Percentiles rank a stretch among this genome's conserved stretches.
Conservation (phyloP, 2,888 invertebrate genomes). For the Chrysolina americana region DNA sequence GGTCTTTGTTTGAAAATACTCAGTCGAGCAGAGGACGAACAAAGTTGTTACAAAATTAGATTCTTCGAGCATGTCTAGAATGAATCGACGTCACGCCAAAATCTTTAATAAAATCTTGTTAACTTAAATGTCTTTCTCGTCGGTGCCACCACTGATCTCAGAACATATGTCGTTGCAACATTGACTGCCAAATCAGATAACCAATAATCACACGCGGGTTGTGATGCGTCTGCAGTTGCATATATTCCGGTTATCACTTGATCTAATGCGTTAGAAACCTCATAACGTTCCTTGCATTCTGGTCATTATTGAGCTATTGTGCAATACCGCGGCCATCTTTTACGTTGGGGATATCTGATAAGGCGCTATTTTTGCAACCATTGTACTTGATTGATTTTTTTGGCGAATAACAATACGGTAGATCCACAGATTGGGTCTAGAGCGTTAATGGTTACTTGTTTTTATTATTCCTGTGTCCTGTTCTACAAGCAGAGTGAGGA, state of each 20-base stretch:
- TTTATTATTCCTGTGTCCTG: too few relatives aligned
- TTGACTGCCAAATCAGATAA: conserved; percentile 56
- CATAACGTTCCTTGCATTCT: conserved; percentile 65
- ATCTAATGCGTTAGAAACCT: conserved; percentile 54
- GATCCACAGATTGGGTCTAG: background rate
- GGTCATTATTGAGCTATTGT: conserved; percentile 66
- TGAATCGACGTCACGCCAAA: too few relatives aligned
- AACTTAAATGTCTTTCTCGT: background rate
- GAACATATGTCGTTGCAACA: conserved; percentile 56
- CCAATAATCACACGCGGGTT: conserved; percentile 39
- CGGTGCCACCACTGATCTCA: background rate
- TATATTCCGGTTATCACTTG: conserved; percentile 60
- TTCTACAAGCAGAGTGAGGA: too few relatives aligned
- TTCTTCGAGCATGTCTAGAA: too few relatives aligned
- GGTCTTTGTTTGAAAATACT: too few relatives aligned
- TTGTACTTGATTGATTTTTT: conserved; percentile 3
- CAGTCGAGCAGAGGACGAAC: background rate
- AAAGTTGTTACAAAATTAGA: too few relatives aligned
- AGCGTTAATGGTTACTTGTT: too few relatives aligned
- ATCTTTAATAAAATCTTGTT: too few relatives aligned
- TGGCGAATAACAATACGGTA: background rate
- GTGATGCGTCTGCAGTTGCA: conserved; percentile 55
- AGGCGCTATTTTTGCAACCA: conserved; percentile 40
- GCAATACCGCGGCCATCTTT: conserved; percentile 61
- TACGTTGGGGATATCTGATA: conserved; percentile 57